phyloP scores from a whole-genome alignment of 2,888 invertebrate genomes.

The Agriopis marginaria region DNA sequence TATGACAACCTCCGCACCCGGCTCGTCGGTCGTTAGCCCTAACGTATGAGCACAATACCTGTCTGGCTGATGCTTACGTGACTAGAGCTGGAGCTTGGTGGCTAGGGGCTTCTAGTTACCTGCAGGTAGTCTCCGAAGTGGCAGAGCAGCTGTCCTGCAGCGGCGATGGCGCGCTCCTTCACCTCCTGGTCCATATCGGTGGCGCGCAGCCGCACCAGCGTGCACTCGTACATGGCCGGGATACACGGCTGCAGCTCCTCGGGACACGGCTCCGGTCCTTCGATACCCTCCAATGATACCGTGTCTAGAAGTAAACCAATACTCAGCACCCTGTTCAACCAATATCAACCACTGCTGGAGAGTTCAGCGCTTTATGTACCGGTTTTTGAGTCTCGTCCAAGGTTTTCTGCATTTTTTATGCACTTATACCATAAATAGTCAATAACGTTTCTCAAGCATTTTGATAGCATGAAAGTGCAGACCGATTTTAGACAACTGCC shows the following conservation, averaged over 20 bases:
- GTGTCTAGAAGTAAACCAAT: background rate
- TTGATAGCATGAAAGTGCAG: too few relatives aligned
- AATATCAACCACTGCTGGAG: background rate
- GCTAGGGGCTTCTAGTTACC: constrained; percentile 55
- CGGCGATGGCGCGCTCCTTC: constrained; percentile 98
- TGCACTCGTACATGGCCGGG: constrained; percentile 93
- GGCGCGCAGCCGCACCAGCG: constrained; percentile 94
- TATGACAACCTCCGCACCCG: too few relatives aligned
- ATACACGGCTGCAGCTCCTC: constrained; percentile 93
- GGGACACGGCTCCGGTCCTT: constrained; percentile 79
- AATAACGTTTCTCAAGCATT: too few relatives aligned
- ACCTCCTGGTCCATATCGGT: constrained; percentile 99
- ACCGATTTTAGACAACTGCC: too few relatives aligned
- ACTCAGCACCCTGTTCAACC: background rate
- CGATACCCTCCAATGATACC: constrained; percentile 47
- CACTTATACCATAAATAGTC: too few relatives aligned
- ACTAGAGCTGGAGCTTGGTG: background rate
- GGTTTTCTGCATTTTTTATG: background rate
- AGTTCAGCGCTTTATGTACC: too few relatives aligned
- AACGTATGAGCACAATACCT: too few relatives aligned
- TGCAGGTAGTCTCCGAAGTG: constrained; percentile 95
- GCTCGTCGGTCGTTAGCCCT: too few relatives aligned
- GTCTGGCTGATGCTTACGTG: background rate
- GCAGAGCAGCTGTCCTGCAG: constrained; percentile 97
- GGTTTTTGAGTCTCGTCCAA: background rate